Conservation (phyloP, 2,888 invertebrate species). For the Lacanobia wlatinum region DNA sequence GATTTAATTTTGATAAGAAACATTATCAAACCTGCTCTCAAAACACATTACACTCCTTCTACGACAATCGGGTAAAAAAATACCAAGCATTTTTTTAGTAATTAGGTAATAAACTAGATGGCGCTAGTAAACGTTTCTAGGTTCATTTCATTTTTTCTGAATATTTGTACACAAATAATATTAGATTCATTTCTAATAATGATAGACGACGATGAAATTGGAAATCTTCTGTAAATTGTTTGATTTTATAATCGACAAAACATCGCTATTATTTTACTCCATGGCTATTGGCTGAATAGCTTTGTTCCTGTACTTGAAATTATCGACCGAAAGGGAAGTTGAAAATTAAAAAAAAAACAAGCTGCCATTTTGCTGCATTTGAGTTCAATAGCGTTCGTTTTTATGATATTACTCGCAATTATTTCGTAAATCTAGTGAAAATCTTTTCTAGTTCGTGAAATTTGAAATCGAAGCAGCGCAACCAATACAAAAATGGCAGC, state of each 20-base stretch:
- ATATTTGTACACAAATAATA: not conserved
- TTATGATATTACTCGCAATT: slow-evolving; percentile 49
- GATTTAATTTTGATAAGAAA: no score
- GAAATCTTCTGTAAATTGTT: not conserved
- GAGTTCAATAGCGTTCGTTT: slow-evolving; percentile 75
- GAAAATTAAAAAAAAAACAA: slow-evolving; percentile 48
- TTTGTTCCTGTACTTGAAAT: slow-evolving; percentile 25
- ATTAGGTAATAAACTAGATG: slow-evolving; percentile 21
- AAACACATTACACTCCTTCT: not conserved
- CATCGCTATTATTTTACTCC: slow-evolving; percentile 6
- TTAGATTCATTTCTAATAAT: no score
- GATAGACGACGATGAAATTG: not conserved
- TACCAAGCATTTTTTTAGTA: not conserved
- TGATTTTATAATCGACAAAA: not conserved
- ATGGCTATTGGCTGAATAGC: slow-evolving; percentile 19
- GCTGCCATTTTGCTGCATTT: slow-evolving; percentile 85
- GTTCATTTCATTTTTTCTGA: not conserved
- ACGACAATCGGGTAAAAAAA: not conserved
- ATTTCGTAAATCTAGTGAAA: slow-evolving; percentile 49
- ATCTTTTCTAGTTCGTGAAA: slow-evolving; percentile 39
- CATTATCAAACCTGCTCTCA: not conserved
- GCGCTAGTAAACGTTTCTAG: slow-evolving; percentile 10
- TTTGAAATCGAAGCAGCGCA: slow-evolving; percentile 66
- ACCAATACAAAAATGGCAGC: slow-evolving; percentile 83
- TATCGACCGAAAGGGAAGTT: slow-evolving; percentile 35